Evolutionary conservation across 1,140 invertebrate genomes (phyloP).

Genomic region (Pinna nobilis): DNA sequence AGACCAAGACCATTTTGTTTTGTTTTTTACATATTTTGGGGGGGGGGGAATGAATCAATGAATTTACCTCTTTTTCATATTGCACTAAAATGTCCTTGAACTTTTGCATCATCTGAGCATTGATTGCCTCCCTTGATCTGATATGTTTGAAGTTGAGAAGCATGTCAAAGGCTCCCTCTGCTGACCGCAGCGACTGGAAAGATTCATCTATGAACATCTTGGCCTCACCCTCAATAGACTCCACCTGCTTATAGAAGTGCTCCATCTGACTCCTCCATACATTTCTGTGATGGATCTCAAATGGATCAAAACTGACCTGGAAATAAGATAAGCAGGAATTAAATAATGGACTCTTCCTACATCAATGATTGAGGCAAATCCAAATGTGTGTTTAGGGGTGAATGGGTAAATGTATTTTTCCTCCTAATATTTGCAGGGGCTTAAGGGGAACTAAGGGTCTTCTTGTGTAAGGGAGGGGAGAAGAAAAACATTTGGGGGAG

Average conservation of each 20-base stretch:
- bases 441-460: too few species aligned
- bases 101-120: slow-evolving; percentile 84
- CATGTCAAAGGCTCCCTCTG: slow-evolving; percentile 86
- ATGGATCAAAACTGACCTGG: slow-evolving; percentile 87
- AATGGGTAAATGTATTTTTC: too few species aligned
- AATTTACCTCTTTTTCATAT: slow-evolving; percentile 86
- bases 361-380: too few species aligned
- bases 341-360: too few species aligned
- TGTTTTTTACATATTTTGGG: neutral
- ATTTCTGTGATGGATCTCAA: slow-evolving; percentile 68
- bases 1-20: neutral
- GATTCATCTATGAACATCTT: slow-evolving; percentile 90
- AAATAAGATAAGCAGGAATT: too few species aligned
- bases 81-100: slow-evolving; percentile 90
- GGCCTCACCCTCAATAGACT: slow-evolving; percentile 86
- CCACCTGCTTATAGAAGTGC: slow-evolving; percentile 84
- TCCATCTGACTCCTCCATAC: slow-evolving; percentile 85
- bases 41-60: slow-evolving; percentile 72
- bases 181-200: slow-evolving; percentile 85
- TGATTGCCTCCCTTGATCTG: slow-evolving; percentile 83
- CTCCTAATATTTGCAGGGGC: too few species aligned
- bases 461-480: too few species aligned
- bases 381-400: too few species aligned
- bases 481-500: too few species aligned
- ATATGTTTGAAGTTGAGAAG: slow-evolving; percentile 87